Evolutionary conservation across 1,140 invertebrate genomes (phyloP), one percentile per base, ranked within the genome.

Genomic region (Nymphalis io): DNA sequence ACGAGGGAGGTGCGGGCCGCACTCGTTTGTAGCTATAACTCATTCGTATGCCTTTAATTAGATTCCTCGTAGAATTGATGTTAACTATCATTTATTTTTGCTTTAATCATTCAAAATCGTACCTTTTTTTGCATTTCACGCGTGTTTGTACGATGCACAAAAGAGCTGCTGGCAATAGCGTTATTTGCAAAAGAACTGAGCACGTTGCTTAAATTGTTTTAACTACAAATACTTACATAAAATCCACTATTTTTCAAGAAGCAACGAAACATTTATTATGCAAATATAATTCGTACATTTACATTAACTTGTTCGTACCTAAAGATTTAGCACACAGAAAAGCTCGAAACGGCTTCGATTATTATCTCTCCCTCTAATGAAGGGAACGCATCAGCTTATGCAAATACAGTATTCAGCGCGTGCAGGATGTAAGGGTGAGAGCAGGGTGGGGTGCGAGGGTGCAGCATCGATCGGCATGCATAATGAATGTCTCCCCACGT

Each of bases 361-460:
- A 72, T 66, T 75, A 72, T 66, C 66, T 75, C 76, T 68, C 76
- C 69, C 69, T 69, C 61, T 83, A 75, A 81, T 78, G 79, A 70
- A 77, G 72, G 62, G 61, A 48, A 18, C 62, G 80, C 79, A 82
- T 84, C 82, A 78, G 80, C 78, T 83, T 84, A 87, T 87, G 81
- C 83, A 87, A 83, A 87, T 83, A 78, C 33, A 10, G 44, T 44
- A 68, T 44, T 44, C 65, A 8, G 27, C 27, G 27, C 27, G 27
- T 33, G 27, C 27, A 33, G 27, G n/a, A 73, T 60, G 72, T 57
- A 69, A 53, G 46, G 61, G 42, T 53, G 27, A 38, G 71, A 66
- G 74, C 59, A 73, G 48, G 68, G 33, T 21, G n/a, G 68, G 68
- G 12, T 21, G 58, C 53, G 67, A 59, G 74, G 74, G 74, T 73